Conservation (phyloP, 2,888 invertebrate species). For the Apodemia hepburni region DNA sequence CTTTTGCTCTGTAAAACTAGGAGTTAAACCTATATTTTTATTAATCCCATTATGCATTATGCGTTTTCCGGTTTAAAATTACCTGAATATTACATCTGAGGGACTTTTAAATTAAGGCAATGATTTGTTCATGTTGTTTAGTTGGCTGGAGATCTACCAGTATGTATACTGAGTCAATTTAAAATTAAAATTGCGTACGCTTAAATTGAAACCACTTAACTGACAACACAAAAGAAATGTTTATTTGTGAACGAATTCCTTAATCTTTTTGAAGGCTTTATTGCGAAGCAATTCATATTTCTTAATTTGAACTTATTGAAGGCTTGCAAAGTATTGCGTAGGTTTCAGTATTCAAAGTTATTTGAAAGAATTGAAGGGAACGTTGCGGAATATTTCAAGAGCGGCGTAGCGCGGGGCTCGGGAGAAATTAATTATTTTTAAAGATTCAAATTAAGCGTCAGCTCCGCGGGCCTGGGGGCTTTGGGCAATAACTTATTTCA, state of each 20-base stretch:
- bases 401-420: slow-evolving; percentile 23
- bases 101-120: too few relatives aligned
- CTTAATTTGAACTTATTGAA: not conserved
- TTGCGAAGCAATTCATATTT: not conserved
- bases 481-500: slow-evolving; percentile 20
- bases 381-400: slow-evolving; percentile 22
- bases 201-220: too few relatives aligned
- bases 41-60: too few relatives aligned
- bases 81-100: too few relatives aligned
- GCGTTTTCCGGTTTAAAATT: too few relatives aligned
- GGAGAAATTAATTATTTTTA: slow-evolving; percentile 30
- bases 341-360: not conserved
- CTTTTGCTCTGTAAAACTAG: too few relatives aligned
- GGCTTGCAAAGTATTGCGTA: not conserved
- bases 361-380: slow-evolving; percentile 11
- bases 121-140: too few relatives aligned
- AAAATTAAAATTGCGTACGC: too few relatives aligned
- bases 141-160: too few relatives aligned
- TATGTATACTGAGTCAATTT: too few relatives aligned
- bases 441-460: slow-evolving; percentile 26
- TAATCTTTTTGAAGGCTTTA: not conserved
- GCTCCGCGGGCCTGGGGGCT: slow-evolving; percentile 16
- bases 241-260: not conserved
- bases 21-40: too few relatives aligned
- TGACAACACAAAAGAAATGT: too few relatives aligned